Conservation (phyloP, 2,797 vertebrate genomes). For the Manis pentadactyla region DNA sequence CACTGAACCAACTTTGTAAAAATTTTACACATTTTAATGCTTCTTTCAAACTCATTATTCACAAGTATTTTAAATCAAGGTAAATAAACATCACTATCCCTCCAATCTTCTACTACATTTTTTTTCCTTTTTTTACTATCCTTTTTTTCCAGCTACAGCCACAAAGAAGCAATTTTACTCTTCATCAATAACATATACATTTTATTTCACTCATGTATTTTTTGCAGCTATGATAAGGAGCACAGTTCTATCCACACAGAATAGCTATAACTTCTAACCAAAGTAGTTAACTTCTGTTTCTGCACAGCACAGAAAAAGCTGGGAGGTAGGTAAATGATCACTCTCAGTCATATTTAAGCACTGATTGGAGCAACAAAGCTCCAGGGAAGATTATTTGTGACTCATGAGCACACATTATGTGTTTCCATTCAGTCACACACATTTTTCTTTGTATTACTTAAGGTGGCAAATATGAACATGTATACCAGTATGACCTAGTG, state of each 20-base stretch:
- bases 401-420: neutral
- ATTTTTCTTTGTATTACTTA: neutral
- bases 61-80: constrained; percentile 51
- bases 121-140: neutral
- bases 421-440: neutral
- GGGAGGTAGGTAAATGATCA: neutral
- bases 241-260: neutral
- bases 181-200: neutral
- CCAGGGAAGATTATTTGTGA: neutral
- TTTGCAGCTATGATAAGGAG: neutral
- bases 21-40: neutral
- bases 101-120: neutral
- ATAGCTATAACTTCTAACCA: neutral
- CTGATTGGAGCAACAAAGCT: neutral
- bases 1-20: neutral
- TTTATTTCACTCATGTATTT: neutral
- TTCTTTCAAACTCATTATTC: constrained; percentile 22
- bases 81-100: neutral
- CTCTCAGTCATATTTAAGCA: neutral
- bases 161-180: neutral
- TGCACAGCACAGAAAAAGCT: neutral
- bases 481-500: neutral
- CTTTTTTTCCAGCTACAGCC: neutral
- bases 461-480: neutral
- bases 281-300: neutral